Evolutionary conservation across 2,888 invertebrate genomes (phyloP), one percentile per base, ranked within the genome.

Genomic region (Syrista parreyssii): DNA sequence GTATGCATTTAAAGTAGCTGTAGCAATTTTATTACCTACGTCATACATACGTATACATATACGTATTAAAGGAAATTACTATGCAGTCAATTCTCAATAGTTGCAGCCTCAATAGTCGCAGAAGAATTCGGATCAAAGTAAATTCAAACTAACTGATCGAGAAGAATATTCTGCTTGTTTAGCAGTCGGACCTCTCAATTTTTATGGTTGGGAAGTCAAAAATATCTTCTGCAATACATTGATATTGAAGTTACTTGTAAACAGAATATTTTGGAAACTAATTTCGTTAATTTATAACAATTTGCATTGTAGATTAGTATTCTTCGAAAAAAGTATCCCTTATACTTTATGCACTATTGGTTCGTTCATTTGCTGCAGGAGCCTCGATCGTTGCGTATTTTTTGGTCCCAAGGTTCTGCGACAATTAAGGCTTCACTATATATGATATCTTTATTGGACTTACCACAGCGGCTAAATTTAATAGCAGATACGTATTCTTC

Each of bases 11-110:
- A 55, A 0, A 0, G 78, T 82, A 30, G 81, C 79, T 9, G 85
- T 76, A 6, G 78, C 79, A 31, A 88, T 68, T 77, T 82, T 73
- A 11, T 69, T 76, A 11, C 85, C 82, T 84, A 73, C 6, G 33
- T 31, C 31, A n/a, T n/a, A n/a, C n/a, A n/a, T n/a, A n/a, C n/a
- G n/a, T n/a, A n/a, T n/a, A n/a, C n/a, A n/a, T n/a, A n/a, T n/a
- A n/a, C n/a, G n/a, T n/a, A n/a, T n/a, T n/a, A 55, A 9, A 15
- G 40, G 2, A 55, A 55, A 55, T 23, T 55, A 2, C 23, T 23
- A 55, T 55, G 2, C 23, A 55, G 2, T 55, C 55, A 55, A 23
- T 9, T 23, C 55, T 23, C 2, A 55, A 23, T 40, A 40, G 4
- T 40, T 40, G 40, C 1, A 15, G 6, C 40, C 15, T 40, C 40